Evolutionary conservation across 2,797 vertebrate species (phyloP).

Genomic region (Benthosema pterotum): DNA sequence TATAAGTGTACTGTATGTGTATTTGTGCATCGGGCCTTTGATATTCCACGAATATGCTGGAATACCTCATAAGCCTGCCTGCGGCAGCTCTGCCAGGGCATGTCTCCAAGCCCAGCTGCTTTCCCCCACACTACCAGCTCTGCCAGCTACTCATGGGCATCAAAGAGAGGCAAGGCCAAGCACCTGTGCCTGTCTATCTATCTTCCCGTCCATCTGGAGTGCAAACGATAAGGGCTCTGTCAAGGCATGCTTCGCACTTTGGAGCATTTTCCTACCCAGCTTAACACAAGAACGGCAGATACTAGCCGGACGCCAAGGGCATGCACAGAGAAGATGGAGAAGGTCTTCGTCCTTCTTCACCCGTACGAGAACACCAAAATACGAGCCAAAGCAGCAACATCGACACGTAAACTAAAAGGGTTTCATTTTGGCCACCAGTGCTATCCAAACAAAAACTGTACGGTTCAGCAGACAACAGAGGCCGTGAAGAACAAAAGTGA

Average conservation of each 20-base stretch:
- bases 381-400: slow-evolving; percentile 33
- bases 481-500: slow-evolving; percentile 53
- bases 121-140: slow-evolving; percentile 34
- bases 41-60: slow-evolving; percentile 50
- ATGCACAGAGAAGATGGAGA: slow-evolving; percentile 33
- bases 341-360: slow-evolving; percentile 27
- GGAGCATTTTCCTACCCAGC: slow-evolving; percentile 27
- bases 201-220: slow-evolving; percentile 26
- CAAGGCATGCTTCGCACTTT: slow-evolving; percentile 15
- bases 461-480: slow-evolving; percentile 49
- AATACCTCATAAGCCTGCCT: slow-evolving; percentile 27
- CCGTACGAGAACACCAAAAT: slow-evolving; percentile 40
- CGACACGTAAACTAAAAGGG: slow-evolving; percentile 46
- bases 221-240: slow-evolving; percentile 14
- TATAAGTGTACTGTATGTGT: not conserved
- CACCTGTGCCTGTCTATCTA: slow-evolving; percentile 57
- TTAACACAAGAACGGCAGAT: slow-evolving; percentile 27
- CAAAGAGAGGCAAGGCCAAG: slow-evolving; percentile 51
- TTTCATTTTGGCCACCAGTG: slow-evolving; percentile 54
- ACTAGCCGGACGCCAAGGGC: slow-evolving; percentile 38
- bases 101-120: slow-evolving; percentile 59
- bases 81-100: slow-evolving; percentile 43
- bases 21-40: slow-evolving; percentile 10
- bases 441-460: slow-evolving; percentile 49
- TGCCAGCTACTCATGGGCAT: slow-evolving; percentile 52